Conservation (phyloP, 2,888 invertebrate genomes). For the Drosophila meridiana region DNA sequence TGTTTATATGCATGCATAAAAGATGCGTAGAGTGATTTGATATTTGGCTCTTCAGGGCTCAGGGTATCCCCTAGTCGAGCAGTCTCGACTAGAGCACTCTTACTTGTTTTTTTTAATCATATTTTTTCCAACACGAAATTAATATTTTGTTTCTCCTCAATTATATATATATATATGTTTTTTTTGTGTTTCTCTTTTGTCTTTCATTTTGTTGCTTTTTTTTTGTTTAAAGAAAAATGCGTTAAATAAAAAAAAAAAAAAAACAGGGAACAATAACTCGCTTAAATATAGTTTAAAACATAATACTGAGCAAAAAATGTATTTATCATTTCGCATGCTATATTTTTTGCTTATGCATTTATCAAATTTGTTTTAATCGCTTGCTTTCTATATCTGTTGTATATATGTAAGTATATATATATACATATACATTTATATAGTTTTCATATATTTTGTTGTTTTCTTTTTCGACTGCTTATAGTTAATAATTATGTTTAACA, state of each 20-base stretch:
- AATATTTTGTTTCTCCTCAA: constrained; percentile 5
- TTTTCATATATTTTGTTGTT: constrained; percentile 24
- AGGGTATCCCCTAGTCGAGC: no score
- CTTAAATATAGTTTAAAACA: constrained; percentile 84
- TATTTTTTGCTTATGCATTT: constrained; percentile 58
- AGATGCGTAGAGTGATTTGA: no score
- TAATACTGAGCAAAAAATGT: constrained; percentile 85
- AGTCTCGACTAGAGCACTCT: no score
- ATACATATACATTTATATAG: neutral
- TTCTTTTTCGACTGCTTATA: constrained; percentile 44
- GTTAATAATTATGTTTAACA: constrained; percentile 36
- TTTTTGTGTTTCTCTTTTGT: constrained; percentile 3
- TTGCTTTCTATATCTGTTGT: constrained; percentile 19
- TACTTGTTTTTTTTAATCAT: constrained; percentile 4
- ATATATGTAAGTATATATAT: constrained; percentile 1
- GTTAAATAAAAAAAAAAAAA: constrained; percentile 49
- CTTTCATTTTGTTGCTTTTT: constrained; percentile 21
- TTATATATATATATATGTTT: constrained; percentile 1
- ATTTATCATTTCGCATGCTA: constrained; percentile 66
- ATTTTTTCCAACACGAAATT: constrained; percentile 40
- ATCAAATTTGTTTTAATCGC: constrained; percentile 50
- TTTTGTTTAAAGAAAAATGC: constrained; percentile 26
- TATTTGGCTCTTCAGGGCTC: no score
- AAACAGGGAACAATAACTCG: constrained; percentile 76
- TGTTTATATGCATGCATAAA: no score